phyloP scores from a whole-genome alignment of 2,888 invertebrate species.

The Brachyptera risi region DNA sequence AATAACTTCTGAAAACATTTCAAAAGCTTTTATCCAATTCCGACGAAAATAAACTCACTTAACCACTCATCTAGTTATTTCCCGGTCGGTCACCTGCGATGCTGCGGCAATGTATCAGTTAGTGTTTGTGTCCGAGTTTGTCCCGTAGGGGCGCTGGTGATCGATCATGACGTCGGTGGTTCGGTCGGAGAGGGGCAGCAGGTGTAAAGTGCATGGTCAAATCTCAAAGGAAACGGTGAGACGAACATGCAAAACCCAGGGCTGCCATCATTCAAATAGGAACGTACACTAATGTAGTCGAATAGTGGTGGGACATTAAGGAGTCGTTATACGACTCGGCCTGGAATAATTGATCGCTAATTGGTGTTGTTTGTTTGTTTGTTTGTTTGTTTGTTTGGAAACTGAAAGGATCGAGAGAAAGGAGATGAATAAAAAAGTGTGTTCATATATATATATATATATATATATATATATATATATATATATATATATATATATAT shows the following conservation, averaged over 20 bases:
- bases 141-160: slow-evolving; percentile 3
- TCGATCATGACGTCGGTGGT: slow-evolving; percentile 11
- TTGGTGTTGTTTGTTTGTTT: too few relatives aligned
- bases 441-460: too few relatives aligned
- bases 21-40: not conserved
- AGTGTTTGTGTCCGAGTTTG: slow-evolving; percentile 6
- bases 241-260: slow-evolving; percentile 5
- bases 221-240: not conserved
- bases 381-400: too few relatives aligned
- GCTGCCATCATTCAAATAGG: not conserved
- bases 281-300: too few relatives aligned
- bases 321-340: too few relatives aligned
- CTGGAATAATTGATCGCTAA: too few relatives aligned
- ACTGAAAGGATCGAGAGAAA: too few relatives aligned
- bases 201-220: not conserved
- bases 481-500: too few relatives aligned
- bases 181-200: not conserved
- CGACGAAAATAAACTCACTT: not conserved
- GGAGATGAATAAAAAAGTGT: too few relatives aligned
- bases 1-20: not conserved
- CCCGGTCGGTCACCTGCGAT: slow-evolving; percentile 1
- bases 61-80: not conserved
- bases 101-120: slow-evolving; percentile 15
- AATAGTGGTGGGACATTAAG: too few relatives aligned
- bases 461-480: too few relatives aligned